These are phyloP conservation scores for Lottia gigantea DNA, from an alignment of 2,888 invertebrate species.

Conservation along the genomic window DNA sequence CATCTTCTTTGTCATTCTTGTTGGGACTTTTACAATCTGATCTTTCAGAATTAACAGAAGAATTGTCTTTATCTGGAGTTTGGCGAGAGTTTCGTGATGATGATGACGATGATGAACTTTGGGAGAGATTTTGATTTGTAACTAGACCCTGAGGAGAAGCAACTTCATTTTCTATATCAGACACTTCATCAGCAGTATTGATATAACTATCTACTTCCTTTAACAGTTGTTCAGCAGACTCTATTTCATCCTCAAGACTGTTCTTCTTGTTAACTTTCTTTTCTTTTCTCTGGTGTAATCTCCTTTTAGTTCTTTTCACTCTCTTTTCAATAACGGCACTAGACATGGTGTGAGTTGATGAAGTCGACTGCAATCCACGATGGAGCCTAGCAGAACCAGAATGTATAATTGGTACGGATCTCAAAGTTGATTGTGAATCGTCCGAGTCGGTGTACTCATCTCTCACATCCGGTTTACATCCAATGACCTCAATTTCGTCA, in stretches of 20 bases:
- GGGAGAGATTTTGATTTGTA: neutral
- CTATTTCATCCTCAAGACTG: neutral
- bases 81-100: too few relatives aligned
- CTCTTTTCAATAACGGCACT: neutral
- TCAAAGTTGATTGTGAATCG: neutral
- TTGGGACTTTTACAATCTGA: too few relatives aligned
- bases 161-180: constrained; percentile 37
- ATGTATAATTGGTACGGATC: neutral
- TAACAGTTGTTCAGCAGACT: neutral
- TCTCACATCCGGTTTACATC: neutral
- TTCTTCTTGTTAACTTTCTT: neutral
- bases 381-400: neutral
- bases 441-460: neutral
- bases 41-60: too few relatives aligned
- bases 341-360: neutral
- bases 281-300: neutral
- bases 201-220: neutral
- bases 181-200: constrained; percentile 40
- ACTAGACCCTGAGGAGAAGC: constrained; percentile 24
- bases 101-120: too few relatives aligned
- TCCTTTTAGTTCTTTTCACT: neutral
- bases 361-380: neutral
- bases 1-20: too few relatives aligned
- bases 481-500: neutral
- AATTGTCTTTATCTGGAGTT: too few relatives aligned